Evolutionary conservation across 2,797 vertebrate genomes (phyloP).

Genomic region (Menidia menidia): DNA sequence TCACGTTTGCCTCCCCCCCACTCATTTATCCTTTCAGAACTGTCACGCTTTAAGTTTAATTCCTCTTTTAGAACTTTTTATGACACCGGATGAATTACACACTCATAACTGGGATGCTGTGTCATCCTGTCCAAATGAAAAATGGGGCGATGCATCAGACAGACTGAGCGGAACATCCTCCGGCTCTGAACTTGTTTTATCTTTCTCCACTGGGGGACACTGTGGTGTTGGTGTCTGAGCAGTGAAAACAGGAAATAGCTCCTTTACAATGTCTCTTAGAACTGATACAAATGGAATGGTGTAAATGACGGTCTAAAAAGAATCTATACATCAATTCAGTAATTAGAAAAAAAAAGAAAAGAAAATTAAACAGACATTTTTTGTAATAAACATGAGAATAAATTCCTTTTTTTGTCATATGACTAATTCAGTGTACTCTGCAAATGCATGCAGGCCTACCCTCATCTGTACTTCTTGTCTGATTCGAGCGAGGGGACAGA

Average conservation of each 20-base stretch:
- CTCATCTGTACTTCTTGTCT: slow-evolving; percentile 39
- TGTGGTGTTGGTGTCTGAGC: slow-evolving; percentile 55
- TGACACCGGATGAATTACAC: slow-evolving; percentile 40
- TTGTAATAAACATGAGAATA: slow-evolving; percentile 18
- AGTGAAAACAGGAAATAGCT: slow-evolving; percentile 6
- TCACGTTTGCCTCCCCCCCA: slow-evolving; percentile 6
- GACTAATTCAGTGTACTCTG: slow-evolving; percentile 16
- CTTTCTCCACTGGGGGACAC: slow-evolving; percentile 73
- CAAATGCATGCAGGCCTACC: slow-evolving; percentile 35
- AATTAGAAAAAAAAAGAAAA: slow-evolving; percentile 26
- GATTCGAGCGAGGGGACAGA: slow-evolving; percentile 53
- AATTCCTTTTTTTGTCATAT: slow-evolving; percentile 23
- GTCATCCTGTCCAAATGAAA: slow-evolving; percentile 26
- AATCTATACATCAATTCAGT: slow-evolving; percentile 27
- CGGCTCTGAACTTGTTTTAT: slow-evolving; percentile 37
- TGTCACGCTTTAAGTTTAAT: slow-evolving; percentile 27
- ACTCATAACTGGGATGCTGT: slow-evolving; percentile 20
- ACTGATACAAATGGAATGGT: slow-evolving; percentile 34
- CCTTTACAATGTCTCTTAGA: slow-evolving; percentile 23
- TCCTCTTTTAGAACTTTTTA: slow-evolving; percentile 40
- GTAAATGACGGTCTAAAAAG: slow-evolving; percentile 2
- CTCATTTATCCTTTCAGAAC: slow-evolving; percentile 18
- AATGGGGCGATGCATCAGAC: slow-evolving; percentile 17
- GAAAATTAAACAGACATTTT: background rate
- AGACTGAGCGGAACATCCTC: slow-evolving; percentile 21